phyloP scores from a whole-genome alignment of 2,797 vertebrate genomes.

The Chiroxiphia lanceolata region DNA sequence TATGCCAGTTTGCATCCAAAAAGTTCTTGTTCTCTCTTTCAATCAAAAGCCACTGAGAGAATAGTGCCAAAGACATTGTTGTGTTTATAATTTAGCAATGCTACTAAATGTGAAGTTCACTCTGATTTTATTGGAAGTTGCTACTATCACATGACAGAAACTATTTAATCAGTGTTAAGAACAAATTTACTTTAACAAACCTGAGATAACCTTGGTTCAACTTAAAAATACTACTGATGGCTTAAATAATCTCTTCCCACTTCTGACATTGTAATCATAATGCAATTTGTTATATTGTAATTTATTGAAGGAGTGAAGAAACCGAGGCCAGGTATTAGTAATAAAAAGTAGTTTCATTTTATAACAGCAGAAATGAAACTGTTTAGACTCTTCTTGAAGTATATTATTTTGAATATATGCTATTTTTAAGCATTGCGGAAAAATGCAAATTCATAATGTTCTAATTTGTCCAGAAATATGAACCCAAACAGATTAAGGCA shows the following conservation, averaged over 20 bases:
- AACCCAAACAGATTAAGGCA: conserved; percentile 42
- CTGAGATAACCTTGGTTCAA: conserved; percentile 58
- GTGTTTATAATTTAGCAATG: conserved; percentile 12
- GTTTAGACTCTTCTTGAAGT: not conserved
- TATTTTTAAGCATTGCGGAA: conserved; percentile 49
- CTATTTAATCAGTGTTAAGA: not conserved
- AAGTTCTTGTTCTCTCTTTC: not conserved
- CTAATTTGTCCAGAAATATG: conserved; percentile 52
- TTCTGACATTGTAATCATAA: conserved; percentile 2
- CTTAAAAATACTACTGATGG: conserved; percentile 49
- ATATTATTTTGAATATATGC: conserved; percentile 33
- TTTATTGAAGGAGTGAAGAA: conserved; percentile 38
- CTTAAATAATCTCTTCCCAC: not conserved
- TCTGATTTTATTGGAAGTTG: conserved; percentile 6
- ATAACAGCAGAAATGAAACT: conserved; percentile 15
- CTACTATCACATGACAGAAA: not conserved
- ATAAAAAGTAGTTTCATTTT: conserved; percentile 52
- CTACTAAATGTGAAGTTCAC: not conserved
- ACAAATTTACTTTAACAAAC: conserved; percentile 46
- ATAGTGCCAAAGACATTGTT: not conserved
- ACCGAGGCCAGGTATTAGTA: not conserved
- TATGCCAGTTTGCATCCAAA: not conserved
- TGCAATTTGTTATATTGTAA: conserved; percentile 12
- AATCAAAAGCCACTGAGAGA: not conserved
- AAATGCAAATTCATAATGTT: conserved; percentile 58